Evolutionary conservation across 2,113 vertebrate genomes (phyloP), one percentile per base, ranked within the genome.

Genomic region (Oriolus oriolus): DNA sequence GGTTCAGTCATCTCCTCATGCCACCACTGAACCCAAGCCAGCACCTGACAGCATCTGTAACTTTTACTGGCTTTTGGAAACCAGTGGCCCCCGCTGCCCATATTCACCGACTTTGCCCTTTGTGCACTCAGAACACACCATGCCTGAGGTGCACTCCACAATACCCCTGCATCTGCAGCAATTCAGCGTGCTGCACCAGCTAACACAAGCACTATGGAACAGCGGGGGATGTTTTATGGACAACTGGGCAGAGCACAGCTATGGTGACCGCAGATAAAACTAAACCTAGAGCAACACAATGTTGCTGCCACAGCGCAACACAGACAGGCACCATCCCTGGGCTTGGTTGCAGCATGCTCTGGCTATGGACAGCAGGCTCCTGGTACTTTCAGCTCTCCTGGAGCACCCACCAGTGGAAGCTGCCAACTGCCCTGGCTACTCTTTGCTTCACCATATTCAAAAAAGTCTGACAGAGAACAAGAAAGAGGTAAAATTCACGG

Each of bases 161-260:
- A 7, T 11, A 20, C 21, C 41, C 13, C 66, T 0, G 1, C 27
- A 61, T 2, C 19, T 7, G 4, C 1, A 5, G 24, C 59, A 33
- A 66, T 24, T 18, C 59, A 59, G 41, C 10, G 4, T 8, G 23
- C 28, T 50, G 64, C 1, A 1, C 33, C 53, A 87, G 42, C 26
- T 14, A 57, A 59, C 0, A 0, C 8, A 31, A n/a, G 16, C 17
- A 1, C 42, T 22, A 1, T 1, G 0, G 10, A 70, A 41, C 35
- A 74, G 61, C n/a, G 28, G 0, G 0, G 35, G 11, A 24, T 2
- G 2, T 20, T 60, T 60, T 5, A 41, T 0, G 21, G 41, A 26
- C 35, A 35, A 2, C 39, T 39, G 28, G 15, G 35, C n/a, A 91
- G 19, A 70, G 17, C 1, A 0, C 11, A 70, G 52, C 59, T 61